Conservation (phyloP, 2,888 invertebrate genomes). For the Hemistola chrysoprasaria region DNA sequence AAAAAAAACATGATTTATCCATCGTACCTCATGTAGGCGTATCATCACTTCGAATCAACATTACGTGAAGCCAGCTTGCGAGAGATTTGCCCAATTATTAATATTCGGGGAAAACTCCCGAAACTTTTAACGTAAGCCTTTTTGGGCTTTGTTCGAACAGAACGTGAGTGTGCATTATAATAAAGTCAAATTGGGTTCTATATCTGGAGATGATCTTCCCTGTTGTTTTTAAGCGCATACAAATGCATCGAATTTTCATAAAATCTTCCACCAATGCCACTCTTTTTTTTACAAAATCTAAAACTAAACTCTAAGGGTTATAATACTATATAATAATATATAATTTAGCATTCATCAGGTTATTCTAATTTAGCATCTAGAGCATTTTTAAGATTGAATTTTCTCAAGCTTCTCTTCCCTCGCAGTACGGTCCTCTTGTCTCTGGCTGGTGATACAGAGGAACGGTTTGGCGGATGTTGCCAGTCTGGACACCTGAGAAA, state of each 20-base stretch:
- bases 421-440: slow-evolving; percentile 50
- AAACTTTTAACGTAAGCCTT: slow-evolving; percentile 25
- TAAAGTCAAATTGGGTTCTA: too few relatives aligned
- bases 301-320: too few relatives aligned
- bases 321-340: too few relatives aligned
- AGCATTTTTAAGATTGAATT: neutral
- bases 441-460: slow-evolving; percentile 47
- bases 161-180: slow-evolving; percentile 20
- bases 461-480: slow-evolving; percentile 52
- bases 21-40: slow-evolving; percentile 9
- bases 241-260: too few relatives aligned
- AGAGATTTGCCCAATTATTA: slow-evolving; percentile 27
- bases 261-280: too few relatives aligned
- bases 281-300: too few relatives aligned
- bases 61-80: slow-evolving; percentile 11
- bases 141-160: slow-evolving; percentile 16
- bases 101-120: slow-evolving; percentile 22
- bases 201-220: too few relatives aligned
- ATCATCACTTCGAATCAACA: slow-evolving; percentile 23
- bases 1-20: too few relatives aligned
- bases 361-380: neutral
- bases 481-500: slow-evolving; percentile 67
- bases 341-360: too few relatives aligned
- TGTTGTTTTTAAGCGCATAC: too few relatives aligned
- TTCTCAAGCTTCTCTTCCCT: slow-evolving; percentile 17